Base-by-base conservation (phyloP, 2,113 vertebrate genomes). In the Dascyllus trimaculatus region DNA sequence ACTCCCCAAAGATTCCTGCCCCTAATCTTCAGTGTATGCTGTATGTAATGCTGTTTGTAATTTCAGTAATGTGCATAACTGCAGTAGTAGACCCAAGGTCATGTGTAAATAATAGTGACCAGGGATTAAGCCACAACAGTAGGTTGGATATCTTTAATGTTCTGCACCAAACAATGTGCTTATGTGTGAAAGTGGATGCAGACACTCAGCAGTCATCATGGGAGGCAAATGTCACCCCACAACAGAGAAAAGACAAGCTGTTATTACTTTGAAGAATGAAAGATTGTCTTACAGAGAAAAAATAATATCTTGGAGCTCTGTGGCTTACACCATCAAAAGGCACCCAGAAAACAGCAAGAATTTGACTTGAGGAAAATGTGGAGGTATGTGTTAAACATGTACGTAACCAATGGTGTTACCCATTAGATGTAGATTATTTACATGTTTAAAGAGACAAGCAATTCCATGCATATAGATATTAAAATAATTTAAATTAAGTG, bases 221-320 rank as follows among this genome's bases (percentile, higher is more conserved):
- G 66, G 79, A 86, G 78, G 81, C 69, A 80, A 88, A 86, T 82
- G 75, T 84, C 83, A 82, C 57, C 62, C 77, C 67, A 64, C 57
- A 69, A 78, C 67, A 54, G 75, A 52, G 59, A 53, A 68, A 53
- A 90, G 78, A 90, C 81, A 81, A 87, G 81, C 82, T 90, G 78
- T 81, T 88, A 88, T 89, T 87, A 79, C 73, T 68, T 65, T 32
- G 73, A 88, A 53, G 58, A 78, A 79, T 69, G 45, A 72, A 80
- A 67, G 21, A 69, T 75, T 86, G 64, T 74, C 64, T 85, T 73
- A 51, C 59, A 65, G 51, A 70, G 60, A 58, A 68, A 72, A 75
- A 75, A 71, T 71, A 49, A 32, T 60, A 51, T 61, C 7, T 58
- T 57, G 22, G 32, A 64, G 54, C 49, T 35, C 35, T 57, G 62